Base-by-base conservation (phyloP, 2,113 vertebrate genomes). In the Rhinopithecus roxellana region DNA sequence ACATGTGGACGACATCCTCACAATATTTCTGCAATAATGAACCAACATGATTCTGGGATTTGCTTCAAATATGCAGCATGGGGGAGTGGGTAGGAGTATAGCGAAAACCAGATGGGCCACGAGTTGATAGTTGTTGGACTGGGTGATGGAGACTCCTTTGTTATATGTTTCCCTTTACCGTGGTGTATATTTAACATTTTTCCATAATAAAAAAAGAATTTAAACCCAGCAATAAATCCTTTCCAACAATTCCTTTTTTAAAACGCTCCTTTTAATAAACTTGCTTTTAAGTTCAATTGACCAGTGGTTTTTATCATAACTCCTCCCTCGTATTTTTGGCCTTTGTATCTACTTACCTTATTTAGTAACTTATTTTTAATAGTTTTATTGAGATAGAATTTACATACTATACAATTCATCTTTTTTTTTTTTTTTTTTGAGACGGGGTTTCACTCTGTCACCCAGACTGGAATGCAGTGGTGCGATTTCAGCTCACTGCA, bases 261-360 rank as follows among this genome's bases (percentile, higher is more conserved):
- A 86, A 86, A 70, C 22, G 48, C 88, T 94, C 70, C 35, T 90
- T 92, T 93, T 67, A 94, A 96, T 84, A 94, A 90, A 88, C 77
- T 79, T 70, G 25, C 75, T 89, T 84, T 93, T 55, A 88, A 40
- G 57, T 78, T 89, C 85, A 83, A 90, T 61, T 80, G 77, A 72
- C 80, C 77, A 77, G 48, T 52, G 11, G 45, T 72, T 95, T 94
- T 87, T 93, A 64, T 94, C 55, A 35, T 22, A 87, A 50, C 87
- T 48, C 90, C 27, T 25, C 38, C 45, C 35, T 90, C 45, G 0
- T 27, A 35, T 5, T 45, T 59, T 59, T 74, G 38, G 27, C 4
- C 22, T 91, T 84, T 79, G 61, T 48, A 92, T 70, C 67, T 18
- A 10, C 88, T 90, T 89, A 86, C 32, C 57, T 52, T 77, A 48